These are phyloP conservation scores for Microcebus jonahi DNA, from an alignment of 2,113 vertebrate genomes.

Conservation along the genomic window DNA sequence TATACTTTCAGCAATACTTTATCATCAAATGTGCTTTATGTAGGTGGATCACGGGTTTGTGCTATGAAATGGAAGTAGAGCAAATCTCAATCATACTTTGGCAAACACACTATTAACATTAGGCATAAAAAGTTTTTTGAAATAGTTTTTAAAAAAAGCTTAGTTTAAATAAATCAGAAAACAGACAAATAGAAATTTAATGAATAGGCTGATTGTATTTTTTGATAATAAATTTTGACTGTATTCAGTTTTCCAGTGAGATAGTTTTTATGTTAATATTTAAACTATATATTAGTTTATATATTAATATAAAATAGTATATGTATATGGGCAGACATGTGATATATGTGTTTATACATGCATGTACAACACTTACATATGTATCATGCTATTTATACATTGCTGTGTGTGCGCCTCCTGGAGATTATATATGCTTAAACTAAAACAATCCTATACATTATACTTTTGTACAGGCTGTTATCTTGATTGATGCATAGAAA, in stretches of 20 bases:
- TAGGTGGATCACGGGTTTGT: neutral
- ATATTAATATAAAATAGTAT: neutral
- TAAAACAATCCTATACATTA: neutral
- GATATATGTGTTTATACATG: no score
- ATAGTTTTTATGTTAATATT: neutral
- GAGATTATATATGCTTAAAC: neutral
- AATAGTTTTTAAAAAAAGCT: neutral
- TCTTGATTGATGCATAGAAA: conserved; percentile 1
- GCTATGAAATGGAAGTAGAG: neutral
- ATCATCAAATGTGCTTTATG: neutral
- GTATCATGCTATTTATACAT: neutral
- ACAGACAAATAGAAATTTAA: neutral
- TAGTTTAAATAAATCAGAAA: conserved; percentile 43
- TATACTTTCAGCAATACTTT: neutral
- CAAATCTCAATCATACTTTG: neutral
- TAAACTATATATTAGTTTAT: neutral
- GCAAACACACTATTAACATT: neutral
- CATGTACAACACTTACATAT: neutral
- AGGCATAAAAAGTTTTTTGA: neutral
- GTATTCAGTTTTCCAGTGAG: conserved; percentile 14
- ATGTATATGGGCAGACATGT: neutral
- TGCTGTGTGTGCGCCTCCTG: neutral
- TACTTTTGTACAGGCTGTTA: neutral
- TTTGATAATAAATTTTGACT: neutral
- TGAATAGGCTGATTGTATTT: neutral